Percentiles rank a stretch among this genome's conserved stretches.
Conservation (phyloP, 2,797 vertebrate genomes). For the Gallinago solitaria region DNA sequence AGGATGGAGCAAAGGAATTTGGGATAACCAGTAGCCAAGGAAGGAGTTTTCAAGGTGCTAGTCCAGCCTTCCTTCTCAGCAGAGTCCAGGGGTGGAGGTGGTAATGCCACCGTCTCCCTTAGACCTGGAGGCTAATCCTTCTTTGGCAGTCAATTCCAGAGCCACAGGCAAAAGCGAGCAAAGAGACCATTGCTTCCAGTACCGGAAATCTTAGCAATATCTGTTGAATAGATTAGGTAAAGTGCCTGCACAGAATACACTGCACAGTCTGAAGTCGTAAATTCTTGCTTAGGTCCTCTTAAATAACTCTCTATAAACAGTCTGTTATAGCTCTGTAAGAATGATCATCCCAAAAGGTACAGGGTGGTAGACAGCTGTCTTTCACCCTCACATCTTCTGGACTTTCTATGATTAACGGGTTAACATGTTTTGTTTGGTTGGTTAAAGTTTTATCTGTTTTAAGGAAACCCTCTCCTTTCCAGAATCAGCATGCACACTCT, state of each 20-base stretch:
- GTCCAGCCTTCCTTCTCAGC: background rate
- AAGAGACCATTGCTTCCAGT: background rate
- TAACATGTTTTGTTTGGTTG: background rate
- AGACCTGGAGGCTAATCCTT: background rate
- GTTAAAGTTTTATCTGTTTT: background rate
- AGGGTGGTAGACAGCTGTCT: background rate
- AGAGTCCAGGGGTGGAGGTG: background rate
- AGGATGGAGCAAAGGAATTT: background rate
- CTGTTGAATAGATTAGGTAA: background rate
- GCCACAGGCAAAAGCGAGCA: background rate
- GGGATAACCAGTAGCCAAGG: background rate
- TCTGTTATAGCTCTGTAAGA: background rate
- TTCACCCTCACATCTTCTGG: background rate
- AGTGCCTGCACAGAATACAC: background rate
- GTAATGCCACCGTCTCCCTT: background rate
- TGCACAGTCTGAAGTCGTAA: background rate
- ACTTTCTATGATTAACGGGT: background rate
- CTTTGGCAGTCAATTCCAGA: background rate
- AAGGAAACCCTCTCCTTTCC: background rate
- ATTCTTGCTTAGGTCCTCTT: background rate
- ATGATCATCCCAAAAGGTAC: background rate
- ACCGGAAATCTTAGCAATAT: background rate
- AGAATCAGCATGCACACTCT: background rate
- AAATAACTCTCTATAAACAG: background rate
- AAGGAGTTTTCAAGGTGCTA: background rate